Base-by-base conservation (phyloP, 1,140 invertebrate genomes). In the Pachyrhynchus sulphureomaculatus region DNA sequence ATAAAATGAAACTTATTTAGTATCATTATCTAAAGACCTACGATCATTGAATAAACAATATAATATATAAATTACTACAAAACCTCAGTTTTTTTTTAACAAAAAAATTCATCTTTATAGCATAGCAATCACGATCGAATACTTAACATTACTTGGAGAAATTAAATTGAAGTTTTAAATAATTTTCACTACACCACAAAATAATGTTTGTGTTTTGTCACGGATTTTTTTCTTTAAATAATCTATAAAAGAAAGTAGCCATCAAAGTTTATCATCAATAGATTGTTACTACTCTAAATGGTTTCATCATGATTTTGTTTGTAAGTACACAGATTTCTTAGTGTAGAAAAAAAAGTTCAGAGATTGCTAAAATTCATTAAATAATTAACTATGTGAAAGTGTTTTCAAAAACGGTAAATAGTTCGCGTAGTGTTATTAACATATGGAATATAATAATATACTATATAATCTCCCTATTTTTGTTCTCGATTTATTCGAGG, bases 171-270 rank as follows among this genome's bases (percentile, higher is more conserved):
- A 3, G 8, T 41, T 41, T 41, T 41, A 18, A 41, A 41, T n/a
- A 41, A 41, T 41, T 41, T 41, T 41, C 37, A 18, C 37, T n/a
- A 41, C 13, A 41, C 37, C 37, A 21, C 37, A 41, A 41, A 41
- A 41, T 10, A n/a, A 41, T 21, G n/a, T 41, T 41, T 3, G 37
- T n/a, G 37, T 41, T 41, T 41, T 1, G 37, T 21, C 37, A 41
- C 37, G 37, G 15, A 41, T 2, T 18, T 41, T 41, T 10, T n/a
- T 41, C 20, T 41, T 41, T 41, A 9, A 8, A 2, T 41, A 41
- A 21, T 41, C 15, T 41, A 41, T 41, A 41, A 41, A 41, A 41
- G 37, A 41, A 41, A 18, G 15, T 41, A 21, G 6, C 9, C 13
- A 21, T 41, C 37, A 41, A 41, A 10, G n/a, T 41, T 41, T 21